These are phyloP conservation scores for Scotopteryx bipunctaria DNA, from an alignment of 2,888 invertebrate genomes.

Conservation along the genomic window DNA sequence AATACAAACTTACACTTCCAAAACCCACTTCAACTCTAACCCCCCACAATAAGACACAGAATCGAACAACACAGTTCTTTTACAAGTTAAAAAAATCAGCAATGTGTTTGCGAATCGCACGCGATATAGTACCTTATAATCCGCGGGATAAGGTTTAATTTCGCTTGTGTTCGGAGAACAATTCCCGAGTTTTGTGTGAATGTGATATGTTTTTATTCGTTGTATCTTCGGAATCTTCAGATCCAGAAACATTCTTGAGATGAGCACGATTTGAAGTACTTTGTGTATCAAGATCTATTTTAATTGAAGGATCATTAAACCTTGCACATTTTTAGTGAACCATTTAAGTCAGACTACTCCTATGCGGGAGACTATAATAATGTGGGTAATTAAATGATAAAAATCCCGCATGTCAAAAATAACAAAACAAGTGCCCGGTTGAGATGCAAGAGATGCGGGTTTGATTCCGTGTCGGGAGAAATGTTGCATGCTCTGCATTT, in stretches of 20 bases:
- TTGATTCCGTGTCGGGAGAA: no score
- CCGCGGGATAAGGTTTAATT: slow-evolving; percentile 49
- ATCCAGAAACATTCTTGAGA: slow-evolving; percentile 56
- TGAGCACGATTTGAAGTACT: slow-evolving; percentile 44
- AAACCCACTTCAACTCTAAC: slow-evolving; percentile 41
- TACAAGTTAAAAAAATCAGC: slow-evolving; percentile 43
- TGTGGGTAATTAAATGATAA: no score
- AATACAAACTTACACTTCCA: slow-evolving; percentile 44
- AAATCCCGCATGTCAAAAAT: no score
- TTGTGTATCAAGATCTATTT: slow-evolving; percentile 38
- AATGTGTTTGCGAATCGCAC: slow-evolving; percentile 49
- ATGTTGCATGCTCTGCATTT: no score
- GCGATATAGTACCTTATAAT: slow-evolving; percentile 46
- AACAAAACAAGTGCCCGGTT: no score
- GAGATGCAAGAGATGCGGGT: no score
- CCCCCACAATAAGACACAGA: slow-evolving; percentile 49
- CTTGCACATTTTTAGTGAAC: no score
- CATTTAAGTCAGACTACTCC: no score
- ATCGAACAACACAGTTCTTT: slow-evolving; percentile 36
- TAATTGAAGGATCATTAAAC: slow-evolving; percentile 25
- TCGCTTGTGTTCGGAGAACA: slow-evolving; percentile 38
- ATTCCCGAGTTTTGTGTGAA: slow-evolving; percentile 50
- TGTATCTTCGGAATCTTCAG: slow-evolving; percentile 60
- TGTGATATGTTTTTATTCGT: slow-evolving; percentile 58
- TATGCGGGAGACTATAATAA: no score